Conservation (phyloP, 2,113 vertebrate species). For the Bubalus kerabau region DNA sequence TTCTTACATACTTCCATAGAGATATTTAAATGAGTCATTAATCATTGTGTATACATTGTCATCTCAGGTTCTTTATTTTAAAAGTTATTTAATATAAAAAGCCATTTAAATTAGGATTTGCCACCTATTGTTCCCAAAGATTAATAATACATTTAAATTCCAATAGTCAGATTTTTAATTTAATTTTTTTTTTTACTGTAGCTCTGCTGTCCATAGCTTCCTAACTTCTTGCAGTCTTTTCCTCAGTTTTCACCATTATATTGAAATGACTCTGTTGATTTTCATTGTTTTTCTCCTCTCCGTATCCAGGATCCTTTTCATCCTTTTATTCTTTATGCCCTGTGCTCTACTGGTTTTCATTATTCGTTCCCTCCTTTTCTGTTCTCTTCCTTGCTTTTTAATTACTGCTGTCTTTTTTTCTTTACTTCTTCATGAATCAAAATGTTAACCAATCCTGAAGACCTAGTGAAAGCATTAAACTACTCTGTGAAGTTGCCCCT, state of each 20-base stretch:
- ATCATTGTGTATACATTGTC: not conserved
- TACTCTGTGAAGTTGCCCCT: not conserved
- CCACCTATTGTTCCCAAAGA: not conserved
- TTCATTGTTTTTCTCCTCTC: not conserved
- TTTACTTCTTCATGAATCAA: not conserved
- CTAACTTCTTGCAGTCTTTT: not conserved
- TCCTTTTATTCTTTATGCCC: not conserved
- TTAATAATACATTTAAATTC: not conserved
- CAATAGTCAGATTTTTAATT: not conserved
- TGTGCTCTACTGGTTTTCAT: not conserved
- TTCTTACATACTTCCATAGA: not conserved
- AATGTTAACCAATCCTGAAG: not conserved
- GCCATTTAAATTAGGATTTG: not conserved
- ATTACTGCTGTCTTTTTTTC: not conserved
- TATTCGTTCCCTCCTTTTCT: not conserved
- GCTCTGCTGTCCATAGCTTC: not conserved
- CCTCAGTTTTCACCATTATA: not conserved
- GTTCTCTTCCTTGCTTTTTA: not conserved
- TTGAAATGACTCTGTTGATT: not conserved
- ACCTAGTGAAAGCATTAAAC: not conserved
- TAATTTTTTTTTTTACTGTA: not conserved
- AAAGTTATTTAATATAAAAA: not conserved
- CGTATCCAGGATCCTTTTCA: not conserved
- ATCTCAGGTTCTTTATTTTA: not conserved
- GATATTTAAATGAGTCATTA: not conserved